Base-by-base conservation (phyloP, 2,113 vertebrate species). In the Psittacus erithacus region DNA sequence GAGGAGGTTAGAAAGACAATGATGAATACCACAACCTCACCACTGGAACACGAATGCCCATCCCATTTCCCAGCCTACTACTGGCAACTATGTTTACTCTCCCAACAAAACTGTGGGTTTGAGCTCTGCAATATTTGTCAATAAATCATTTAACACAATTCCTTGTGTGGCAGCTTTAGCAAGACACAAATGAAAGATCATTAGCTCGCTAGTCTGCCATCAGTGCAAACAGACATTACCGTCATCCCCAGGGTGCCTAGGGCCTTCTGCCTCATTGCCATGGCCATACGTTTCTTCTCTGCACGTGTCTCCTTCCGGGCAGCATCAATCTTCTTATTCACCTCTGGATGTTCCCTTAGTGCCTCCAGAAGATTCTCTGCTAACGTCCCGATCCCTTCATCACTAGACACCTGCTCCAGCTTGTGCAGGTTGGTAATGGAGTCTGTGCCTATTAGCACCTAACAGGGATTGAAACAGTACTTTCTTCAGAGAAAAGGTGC, bases 191-290 rank as follows among this genome's bases (percentile, higher is more conserved):
- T 10, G 12, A 44, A 69, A 86, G 64, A 6, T 17, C n/a, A 11
- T 2, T 17, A 31, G 74, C 13, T 3, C 19, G 25, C 7, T 3
- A 14, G n/a, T 11, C 39, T 60, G 69, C 53, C 1, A 1, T 6
- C 65, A 65, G 65, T 17, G 44, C 53, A 59, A 20, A 31, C 43
- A 33, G 13, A 41, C 33, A 7, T 96, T 97, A 99, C 99, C 97
- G 99, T 99, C 99, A 99, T 99, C 91, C 99, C 99, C 93, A 99
- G 98, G 1, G 99, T 99, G 91, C 99, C 99, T 94, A 99, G 95
- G 29, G 99, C 99, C 94, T 99, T 99, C 97, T 99, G 99, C 75
- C 99, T 98, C 99, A 99, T 99, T 4, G 99, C 99, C 99, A 99
- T 99, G 49, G 99, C 99, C 99, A 99, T 99, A 6, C 99, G 98